These are phyloP conservation scores for Mugil cephalus DNA, from an alignment of 2,113 vertebrate genomes.

Conservation along the genomic window DNA sequence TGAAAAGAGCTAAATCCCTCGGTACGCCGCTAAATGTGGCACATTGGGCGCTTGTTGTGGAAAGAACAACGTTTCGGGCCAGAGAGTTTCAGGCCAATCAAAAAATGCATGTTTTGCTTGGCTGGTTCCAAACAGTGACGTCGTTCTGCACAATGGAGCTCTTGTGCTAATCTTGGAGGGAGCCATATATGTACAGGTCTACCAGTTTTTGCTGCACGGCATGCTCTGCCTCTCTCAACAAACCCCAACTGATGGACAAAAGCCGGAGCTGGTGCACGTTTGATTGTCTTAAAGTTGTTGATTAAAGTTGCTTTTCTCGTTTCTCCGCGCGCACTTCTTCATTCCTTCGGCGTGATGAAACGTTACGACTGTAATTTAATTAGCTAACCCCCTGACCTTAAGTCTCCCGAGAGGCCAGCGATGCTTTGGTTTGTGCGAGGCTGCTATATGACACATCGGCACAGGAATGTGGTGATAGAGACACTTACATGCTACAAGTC, in stretches of 20 bases:
- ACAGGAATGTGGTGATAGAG: slow-evolving; percentile 75
- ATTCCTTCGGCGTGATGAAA: slow-evolving; percentile 11
- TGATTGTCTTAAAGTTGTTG: neutral
- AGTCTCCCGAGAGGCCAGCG: slow-evolving; percentile 47
- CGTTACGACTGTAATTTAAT: neutral
- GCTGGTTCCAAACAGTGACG: slow-evolving; percentile 57
- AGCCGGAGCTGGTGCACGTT: slow-evolving; percentile 10
- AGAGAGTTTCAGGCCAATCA: slow-evolving; percentile 23
- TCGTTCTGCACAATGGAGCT: slow-evolving; percentile 54
- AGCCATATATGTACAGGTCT: slow-evolving; percentile 57
- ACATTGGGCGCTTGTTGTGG: slow-evolving; percentile 31
- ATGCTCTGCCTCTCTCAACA: neutral
- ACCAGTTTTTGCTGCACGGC: slow-evolving; percentile 35
- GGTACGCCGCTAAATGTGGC: slow-evolving; percentile 2
- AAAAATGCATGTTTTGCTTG: slow-evolving; percentile 52
- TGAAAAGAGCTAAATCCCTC: slow-evolving; percentile 18
- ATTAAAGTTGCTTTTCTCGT: neutral
- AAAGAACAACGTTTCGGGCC: slow-evolving; percentile 52
- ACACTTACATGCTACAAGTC: slow-evolving; percentile 73
- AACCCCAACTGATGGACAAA: neutral
- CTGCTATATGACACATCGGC: slow-evolving; percentile 65
- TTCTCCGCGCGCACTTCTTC: neutral
- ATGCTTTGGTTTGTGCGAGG: slow-evolving; percentile 64
- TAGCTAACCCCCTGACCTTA: slow-evolving; percentile 10
- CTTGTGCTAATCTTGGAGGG: slow-evolving; percentile 64